Base-by-base conservation (phyloP, 2,797 vertebrate species). In the Sebastes hubbsi region DNA sequence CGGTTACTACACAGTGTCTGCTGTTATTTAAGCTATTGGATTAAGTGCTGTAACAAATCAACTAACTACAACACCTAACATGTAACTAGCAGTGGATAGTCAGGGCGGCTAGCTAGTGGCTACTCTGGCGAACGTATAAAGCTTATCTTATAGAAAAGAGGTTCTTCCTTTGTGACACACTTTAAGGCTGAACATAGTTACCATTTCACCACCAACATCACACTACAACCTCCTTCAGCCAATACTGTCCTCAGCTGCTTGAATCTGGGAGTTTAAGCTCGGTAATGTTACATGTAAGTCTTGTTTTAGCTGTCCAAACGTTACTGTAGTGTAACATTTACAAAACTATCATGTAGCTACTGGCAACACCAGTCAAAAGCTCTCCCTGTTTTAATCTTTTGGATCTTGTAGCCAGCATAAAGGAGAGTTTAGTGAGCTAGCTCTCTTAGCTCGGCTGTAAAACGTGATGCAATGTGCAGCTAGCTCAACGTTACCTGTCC, bases 401-500 rank as follows among this genome's bases (percentile, higher is more conserved):
- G 1, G 1, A 9, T 11, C 22, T 63, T 9, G 62, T 24, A 55
- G 4, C 2, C 25, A 77, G 2, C 22, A 70, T 12, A 32, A 3
- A 3, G 3, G 4, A 0, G 2, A 20, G 36, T 55, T 76, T 11
- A 5, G 10, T 14, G 14, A 75, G 49, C 13, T 70, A 61, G 36
- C 49, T 6, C 13, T 16, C 6, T 16, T 42, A 69, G 72, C 67
- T 54, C 32, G 16, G 76, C 66, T 85, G 76, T 61, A 86, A 91
- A 93, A 91, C 87, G 90, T 92, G 92, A 92, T 89, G 91, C 90
- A 86, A 86, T 77, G 85, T 74, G 87, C 80, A 75, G 85, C 84
- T 85, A 86, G 78, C 49, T 64, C 46, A 62, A 32, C 77, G 80
- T 83, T 71, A 95, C 92, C 93, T 92, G 88, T 73, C 73, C 61